Base-by-base conservation (phyloP, 2,888 invertebrate genomes). In the Polia nebulosa region DNA sequence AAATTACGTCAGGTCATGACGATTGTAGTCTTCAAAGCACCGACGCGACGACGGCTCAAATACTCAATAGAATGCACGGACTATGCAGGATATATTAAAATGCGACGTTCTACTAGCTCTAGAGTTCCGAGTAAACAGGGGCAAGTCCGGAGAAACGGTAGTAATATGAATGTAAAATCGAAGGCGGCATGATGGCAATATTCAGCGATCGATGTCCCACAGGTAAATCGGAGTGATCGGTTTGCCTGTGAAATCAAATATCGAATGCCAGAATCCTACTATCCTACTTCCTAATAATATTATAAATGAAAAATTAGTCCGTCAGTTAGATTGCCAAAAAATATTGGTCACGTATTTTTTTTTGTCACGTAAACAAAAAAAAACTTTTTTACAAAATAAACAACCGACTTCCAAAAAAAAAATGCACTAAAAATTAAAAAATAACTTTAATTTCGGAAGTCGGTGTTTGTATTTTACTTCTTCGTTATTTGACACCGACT, bases 41-140 rank as follows among this genome's bases (percentile, higher is more conserved):
- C 36, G n/a, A 36, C 39, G n/a, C n/a, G 20, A 6, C 45, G 51
- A 20, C 32, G 20, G 39, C 45, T 52, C 62, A 22, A 67, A 57
- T 47, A 53, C 66, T 76, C 27, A 67, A 53, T 66, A 67, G n/a
- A n/a, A 53, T 62, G 29, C 44, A 41, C 15, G 41, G 13, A 32
- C 25, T 41, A 7, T 49, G 68, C 61, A 58, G 57, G 60, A 67
- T 67, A 61, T 68, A 68, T 77, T 59, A 76, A 56, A 64, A 61
- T 63, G 34, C 61, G 47, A 67, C 63, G 62, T 67, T 62, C 60
- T 65, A 32, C 39, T 63, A 55, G 68, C 58, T 64, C 60, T 56
- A 47, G 32, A 65, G 53, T 76, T 71, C 70, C 27, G 45, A 56
- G 68, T 74, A 77, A 73, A 73, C 56, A 69, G 56, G 73, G 59